Base-by-base conservation (phyloP, 2,888 invertebrate genomes). In the Aspidapion aeneum region DNA sequence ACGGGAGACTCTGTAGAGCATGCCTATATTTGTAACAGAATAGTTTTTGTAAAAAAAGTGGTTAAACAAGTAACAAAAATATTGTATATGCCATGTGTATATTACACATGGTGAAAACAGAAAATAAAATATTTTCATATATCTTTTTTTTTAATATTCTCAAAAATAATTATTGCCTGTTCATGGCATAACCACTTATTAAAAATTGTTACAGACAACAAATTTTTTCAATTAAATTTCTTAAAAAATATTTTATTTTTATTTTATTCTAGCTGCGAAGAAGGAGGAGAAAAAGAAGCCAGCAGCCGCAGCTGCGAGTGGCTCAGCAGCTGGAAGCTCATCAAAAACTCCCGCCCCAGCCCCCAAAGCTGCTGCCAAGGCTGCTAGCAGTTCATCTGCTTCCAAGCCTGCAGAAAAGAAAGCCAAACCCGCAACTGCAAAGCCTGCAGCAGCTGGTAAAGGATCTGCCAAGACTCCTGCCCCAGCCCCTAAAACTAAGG, bases 211-310 rank as follows among this genome's bases (percentile, higher is more conserved):
- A 61, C 49, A 35, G 7, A 52, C 55, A 48, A 48, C 9, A 48
- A 48, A 12, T 48, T 12, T 16, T 48, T 48, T 12, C 49, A 9
- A 48, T n/a, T n/a, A n/a, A n/a, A n/a, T n/a, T n/a, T n/a, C n/a
- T n/a, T n/a, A 57, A 35, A 9, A 57, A 21, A 22, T 57, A 57
- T 22, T 22, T 22, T 16, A 59, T 35, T 12, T 22, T 64, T 59
- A 50, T 65, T 55, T 62, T 61, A 60, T 70, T 74, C 60, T 66
- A 72, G 74, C 74, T 65, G 74, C 80, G 80, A 70, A 87, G 84
- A 74, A 87, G 84, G 78, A 86, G 83, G 78, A 75, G 35, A 79
- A 79, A 63, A 81, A 81, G 74, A 82, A 81, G 70, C 81, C 82
- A 57, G 78, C 82, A 5, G 71, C 81, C 9, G 77, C 79, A 56